Evolutionary conservation across 2,113 vertebrate species (phyloP).

Genomic region (Pyrgilauda ruficollis): DNA sequence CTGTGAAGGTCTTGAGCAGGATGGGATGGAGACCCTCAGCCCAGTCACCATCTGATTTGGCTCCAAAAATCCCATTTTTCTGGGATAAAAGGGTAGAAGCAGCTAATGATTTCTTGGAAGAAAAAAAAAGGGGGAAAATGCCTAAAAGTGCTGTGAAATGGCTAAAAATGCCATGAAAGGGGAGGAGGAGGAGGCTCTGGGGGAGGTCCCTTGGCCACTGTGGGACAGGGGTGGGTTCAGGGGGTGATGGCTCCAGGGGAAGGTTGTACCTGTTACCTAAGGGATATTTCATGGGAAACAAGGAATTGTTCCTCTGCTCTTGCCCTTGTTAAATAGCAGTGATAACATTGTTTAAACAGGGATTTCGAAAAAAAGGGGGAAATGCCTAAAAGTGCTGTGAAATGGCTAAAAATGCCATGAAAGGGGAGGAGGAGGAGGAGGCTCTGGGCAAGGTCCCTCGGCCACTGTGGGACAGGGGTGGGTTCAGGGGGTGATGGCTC

Average conservation of each 20-base stretch:
- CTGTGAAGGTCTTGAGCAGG: neutral
- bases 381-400: neutral
- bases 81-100: neutral
- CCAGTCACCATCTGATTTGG: rapidly evolving
- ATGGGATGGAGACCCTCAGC: neutral
- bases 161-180: neutral
- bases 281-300: neutral
- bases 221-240: rapidly evolving
- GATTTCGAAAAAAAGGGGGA: rapidly evolving
- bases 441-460: neutral
- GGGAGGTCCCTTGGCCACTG: rapidly evolving
- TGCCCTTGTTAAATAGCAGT: neutral
- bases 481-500: neutral
- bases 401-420: neutral
- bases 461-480: rapidly evolving
- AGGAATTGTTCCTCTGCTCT: neutral
- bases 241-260: rapidly evolving
- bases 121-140: rapidly evolving
- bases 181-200: neutral
- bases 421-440: neutral
- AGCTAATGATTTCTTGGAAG: neutral
- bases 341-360: neutral
- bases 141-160: neutral
- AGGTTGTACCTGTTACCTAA: neutral
- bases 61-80: neutral